These are phyloP conservation scores for Thyatira batis DNA, from an alignment of 2,888 invertebrate genomes.

Conservation along the genomic window DNA sequence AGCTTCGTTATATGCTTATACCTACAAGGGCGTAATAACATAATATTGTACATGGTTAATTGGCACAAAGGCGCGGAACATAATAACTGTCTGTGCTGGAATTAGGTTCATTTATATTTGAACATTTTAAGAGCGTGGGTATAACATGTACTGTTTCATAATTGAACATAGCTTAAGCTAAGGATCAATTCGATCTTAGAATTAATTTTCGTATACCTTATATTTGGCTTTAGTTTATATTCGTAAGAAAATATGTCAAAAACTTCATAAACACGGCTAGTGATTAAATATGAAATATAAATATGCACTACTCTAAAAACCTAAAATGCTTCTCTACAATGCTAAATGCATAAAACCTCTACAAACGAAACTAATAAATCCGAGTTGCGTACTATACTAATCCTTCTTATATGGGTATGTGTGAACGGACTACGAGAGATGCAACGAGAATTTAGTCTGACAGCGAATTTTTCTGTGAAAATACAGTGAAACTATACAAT, in stretches of 20 bases:
- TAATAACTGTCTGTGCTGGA: neutral
- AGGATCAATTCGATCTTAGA: neutral
- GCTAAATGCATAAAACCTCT: too few species aligned
- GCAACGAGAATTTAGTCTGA: neutral
- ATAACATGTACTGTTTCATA: neutral
- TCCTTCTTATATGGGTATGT: too few species aligned
- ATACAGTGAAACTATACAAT: neutral
- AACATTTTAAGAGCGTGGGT: neutral
- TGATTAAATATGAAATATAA: too few species aligned
- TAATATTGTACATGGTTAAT: neutral
- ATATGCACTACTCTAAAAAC: too few species aligned
- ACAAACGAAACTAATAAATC: too few species aligned
- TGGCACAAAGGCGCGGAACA: neutral
- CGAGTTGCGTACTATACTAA: too few species aligned
- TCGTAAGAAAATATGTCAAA: too few species aligned
- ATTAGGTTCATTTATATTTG: neutral
- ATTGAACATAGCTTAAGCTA: neutral
- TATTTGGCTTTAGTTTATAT: too few species aligned
- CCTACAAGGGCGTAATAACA: neutral
- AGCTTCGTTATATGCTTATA: neutral
- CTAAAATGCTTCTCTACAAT: too few species aligned
- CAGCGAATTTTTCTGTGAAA: neutral
- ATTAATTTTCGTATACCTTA: too few species aligned
- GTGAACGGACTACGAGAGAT: neutral
- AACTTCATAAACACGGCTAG: too few species aligned